Evolutionary conservation across 2,113 vertebrate species (phyloP).

Genomic region (Galbula dea): DNA sequence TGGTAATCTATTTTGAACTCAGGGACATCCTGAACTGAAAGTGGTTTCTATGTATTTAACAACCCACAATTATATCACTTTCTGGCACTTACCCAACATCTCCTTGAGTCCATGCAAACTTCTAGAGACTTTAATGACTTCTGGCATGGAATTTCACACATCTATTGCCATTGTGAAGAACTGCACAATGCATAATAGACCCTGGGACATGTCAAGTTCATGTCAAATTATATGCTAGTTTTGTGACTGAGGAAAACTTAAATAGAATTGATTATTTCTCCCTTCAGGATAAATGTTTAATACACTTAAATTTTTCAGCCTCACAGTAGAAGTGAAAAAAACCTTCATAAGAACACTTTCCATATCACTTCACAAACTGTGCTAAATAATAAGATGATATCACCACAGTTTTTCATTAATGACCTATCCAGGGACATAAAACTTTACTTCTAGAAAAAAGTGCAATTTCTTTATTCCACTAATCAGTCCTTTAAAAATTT

Average conservation of each 20-base stretch:
- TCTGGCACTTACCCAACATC: not conserved
- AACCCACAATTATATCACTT: not conserved
- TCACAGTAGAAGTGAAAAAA: not conserved
- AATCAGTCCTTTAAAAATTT: slow-evolving; percentile 25
- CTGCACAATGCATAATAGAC: not conserved
- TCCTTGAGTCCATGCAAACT: slow-evolving; percentile 1
- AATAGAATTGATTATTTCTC: slow-evolving; percentile 23
- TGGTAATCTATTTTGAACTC: slow-evolving; percentile 36
- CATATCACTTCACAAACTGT: slow-evolving; percentile 1
- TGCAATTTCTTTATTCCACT: slow-evolving; percentile 8
- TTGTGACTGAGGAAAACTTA: slow-evolving; percentile 7
- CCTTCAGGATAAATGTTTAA: not conserved
- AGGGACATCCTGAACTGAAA: slow-evolving; percentile 21
- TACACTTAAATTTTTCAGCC: not conserved
- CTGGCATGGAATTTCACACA: slow-evolving; percentile 32
- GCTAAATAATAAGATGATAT: slow-evolving; percentile 44
- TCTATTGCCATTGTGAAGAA: slow-evolving; percentile 16
- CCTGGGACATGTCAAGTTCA: not conserved
- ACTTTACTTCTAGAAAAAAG: slow-evolving; percentile 12
- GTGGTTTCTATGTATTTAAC: slow-evolving; percentile 7
- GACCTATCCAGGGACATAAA: slow-evolving; percentile 40
- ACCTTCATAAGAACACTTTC: not conserved
- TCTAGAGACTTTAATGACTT: slow-evolving; percentile 10
- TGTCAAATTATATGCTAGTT: not conserved
- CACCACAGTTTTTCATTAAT: slow-evolving; percentile 35